phyloP scores from a whole-genome alignment of 2,888 invertebrate species.

The Mantis religiosa region DNA sequence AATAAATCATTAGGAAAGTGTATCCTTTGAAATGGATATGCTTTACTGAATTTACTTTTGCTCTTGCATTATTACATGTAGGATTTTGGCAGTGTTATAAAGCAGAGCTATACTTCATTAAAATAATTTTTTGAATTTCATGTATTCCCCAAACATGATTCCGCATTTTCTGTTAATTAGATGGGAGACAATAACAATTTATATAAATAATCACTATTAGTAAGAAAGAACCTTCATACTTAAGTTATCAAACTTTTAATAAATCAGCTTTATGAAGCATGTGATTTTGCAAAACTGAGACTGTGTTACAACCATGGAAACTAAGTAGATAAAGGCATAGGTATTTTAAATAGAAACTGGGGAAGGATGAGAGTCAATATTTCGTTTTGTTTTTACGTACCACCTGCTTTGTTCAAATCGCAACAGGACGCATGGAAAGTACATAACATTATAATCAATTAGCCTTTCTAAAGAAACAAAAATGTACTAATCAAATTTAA shows the following conservation, averaged over 20 bases:
- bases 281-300: background rate
- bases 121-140: background rate
- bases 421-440: slow-evolving; percentile 25
- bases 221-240: no score
- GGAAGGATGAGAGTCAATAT: slow-evolving; percentile 11
- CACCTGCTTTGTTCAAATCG: slow-evolving; percentile 22
- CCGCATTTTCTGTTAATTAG: background rate
- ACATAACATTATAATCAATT: slow-evolving; percentile 19
- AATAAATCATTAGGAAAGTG: no score
- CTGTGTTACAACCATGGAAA: slow-evolving; percentile 1
- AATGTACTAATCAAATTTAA: background rate
- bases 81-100: background rate
- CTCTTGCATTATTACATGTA: no score
- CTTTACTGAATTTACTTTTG: no score
- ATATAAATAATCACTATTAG: background rate
- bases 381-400: slow-evolving; percentile 21
- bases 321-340: slow-evolving; percentile 2
- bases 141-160: background rate
- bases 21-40: no score
- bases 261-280: background rate
- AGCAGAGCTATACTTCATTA: background rate
- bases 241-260: background rate
- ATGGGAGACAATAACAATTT: background rate
- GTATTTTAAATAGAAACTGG: slow-evolving; percentile 9
- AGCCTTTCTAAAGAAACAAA: background rate